Evolutionary conservation across 2,888 invertebrate genomes (phyloP).

Genomic region (Catocala nupta): DNA sequence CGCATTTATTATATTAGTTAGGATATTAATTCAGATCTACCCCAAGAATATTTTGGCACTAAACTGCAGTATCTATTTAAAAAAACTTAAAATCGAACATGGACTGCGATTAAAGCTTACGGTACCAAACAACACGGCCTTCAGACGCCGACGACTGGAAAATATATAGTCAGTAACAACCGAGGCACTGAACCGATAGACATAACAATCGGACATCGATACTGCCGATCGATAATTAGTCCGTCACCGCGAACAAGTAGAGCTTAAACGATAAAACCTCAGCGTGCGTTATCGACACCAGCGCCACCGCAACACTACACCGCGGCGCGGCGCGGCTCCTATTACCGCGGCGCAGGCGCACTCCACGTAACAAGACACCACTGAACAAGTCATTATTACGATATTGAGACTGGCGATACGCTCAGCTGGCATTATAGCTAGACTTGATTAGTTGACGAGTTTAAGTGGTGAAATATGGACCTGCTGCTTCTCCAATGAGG

Average conservation of each 20-base stretch:
- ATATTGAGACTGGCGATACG: neutral
- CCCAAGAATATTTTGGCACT: too few species aligned
- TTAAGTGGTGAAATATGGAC: too few species aligned
- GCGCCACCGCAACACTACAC: neutral
- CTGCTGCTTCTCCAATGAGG: too few species aligned
- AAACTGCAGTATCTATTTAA: too few species aligned
- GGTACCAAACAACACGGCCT: too few species aligned
- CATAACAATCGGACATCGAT: neutral
- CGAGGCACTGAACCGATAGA: neutral
- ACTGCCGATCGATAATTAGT: neutral
- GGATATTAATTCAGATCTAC: too few species aligned
- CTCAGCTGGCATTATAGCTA: neutral
- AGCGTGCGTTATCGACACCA: neutral
- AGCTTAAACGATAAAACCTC: conserved; percentile 18
- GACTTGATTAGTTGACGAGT: too few species aligned
- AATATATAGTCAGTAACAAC: too few species aligned
- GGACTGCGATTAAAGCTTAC: too few species aligned
- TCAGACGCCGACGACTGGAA: too few species aligned
- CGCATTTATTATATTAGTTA: too few species aligned
- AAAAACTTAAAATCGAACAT: too few species aligned
- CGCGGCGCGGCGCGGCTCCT: neutral
- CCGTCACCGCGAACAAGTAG: conserved; percentile 12
- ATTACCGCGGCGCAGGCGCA: neutral
- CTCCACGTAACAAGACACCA: neutral
- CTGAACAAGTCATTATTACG: neutral